Evolutionary conservation across 2,797 vertebrate genomes (phyloP).

Genomic region (Halcyon leucocephala): DNA sequence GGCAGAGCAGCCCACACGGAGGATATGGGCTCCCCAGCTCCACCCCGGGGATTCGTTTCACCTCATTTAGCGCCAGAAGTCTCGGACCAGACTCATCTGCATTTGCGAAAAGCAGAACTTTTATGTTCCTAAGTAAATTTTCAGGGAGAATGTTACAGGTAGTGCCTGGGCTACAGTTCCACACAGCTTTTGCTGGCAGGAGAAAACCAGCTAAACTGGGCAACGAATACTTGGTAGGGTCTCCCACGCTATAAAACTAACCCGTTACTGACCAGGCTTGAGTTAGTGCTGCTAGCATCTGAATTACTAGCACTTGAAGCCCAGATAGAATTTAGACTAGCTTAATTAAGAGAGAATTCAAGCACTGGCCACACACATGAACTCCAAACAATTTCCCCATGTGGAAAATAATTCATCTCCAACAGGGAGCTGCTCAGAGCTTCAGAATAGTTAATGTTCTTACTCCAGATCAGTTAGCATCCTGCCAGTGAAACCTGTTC

Average conservation of each 20-base stretch:
- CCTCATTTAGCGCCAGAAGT: fast-evolving
- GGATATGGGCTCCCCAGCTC: not conserved
- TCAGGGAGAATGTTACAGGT: fast-evolving
- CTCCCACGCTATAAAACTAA: not conserved
- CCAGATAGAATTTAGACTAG: not conserved
- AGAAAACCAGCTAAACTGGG: not conserved
- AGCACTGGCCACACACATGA: not conserved
- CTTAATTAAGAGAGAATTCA: not conserved
- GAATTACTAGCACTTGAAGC: not conserved
- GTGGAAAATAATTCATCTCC: not conserved
- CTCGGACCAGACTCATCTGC: not conserved
- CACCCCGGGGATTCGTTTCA: fast-evolving
- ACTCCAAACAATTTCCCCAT: not conserved
- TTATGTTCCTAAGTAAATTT: not conserved
- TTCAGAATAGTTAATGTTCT: not conserved
- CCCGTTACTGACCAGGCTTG: not conserved
- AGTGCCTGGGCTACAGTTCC: not conserved
- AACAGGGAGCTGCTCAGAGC: not conserved
- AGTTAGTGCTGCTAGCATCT: not conserved
- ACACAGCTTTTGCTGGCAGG: not conserved
- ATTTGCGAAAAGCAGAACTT: not conserved
- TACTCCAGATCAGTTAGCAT: not conserved
- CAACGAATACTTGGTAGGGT: not conserved
- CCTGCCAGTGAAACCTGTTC: not conserved
- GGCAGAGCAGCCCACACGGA: no score